Conservation (phyloP, 2,888 invertebrate genomes). For the Carabus problematicus region DNA sequence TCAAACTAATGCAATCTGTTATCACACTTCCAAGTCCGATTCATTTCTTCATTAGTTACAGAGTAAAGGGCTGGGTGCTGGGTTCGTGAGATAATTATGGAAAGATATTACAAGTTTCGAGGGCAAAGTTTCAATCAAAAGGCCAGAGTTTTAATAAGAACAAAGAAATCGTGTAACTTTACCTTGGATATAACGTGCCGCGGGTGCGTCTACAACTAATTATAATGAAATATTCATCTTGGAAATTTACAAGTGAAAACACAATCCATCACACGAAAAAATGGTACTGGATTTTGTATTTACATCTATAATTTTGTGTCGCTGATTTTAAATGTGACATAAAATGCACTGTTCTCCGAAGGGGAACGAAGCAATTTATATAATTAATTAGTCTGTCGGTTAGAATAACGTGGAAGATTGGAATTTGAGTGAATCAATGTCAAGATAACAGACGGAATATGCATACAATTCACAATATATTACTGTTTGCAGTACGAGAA, state of each 20-base stretch:
- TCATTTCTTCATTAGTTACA: background rate
- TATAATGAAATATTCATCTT: conserved; percentile 13
- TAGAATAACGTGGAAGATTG: too few relatives aligned
- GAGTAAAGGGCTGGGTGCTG: background rate
- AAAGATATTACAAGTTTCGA: conserved; percentile 14
- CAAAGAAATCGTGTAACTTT: conserved; percentile 2
- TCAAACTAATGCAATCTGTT: background rate
- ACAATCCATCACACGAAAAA: background rate
- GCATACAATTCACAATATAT: too few relatives aligned
- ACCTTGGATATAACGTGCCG: background rate
- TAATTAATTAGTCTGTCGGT: too few relatives aligned
- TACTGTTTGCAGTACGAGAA: too few relatives aligned
- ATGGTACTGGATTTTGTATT: too few relatives aligned
- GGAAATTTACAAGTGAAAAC: background rate
- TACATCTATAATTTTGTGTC: too few relatives aligned
- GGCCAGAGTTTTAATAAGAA: conserved; percentile 18
- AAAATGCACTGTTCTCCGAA: too few relatives aligned
- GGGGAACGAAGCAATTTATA: too few relatives aligned
- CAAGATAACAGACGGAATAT: too few relatives aligned
- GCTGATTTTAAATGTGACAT: too few relatives aligned
- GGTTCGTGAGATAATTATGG: background rate
- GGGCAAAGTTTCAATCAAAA: conserved; percentile 15
- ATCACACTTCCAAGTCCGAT: background rate
- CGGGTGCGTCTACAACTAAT: background rate
- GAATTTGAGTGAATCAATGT: too few relatives aligned